Conservation (phyloP, 2,113 vertebrate species). For the Semicossyphus pulcher region DNA sequence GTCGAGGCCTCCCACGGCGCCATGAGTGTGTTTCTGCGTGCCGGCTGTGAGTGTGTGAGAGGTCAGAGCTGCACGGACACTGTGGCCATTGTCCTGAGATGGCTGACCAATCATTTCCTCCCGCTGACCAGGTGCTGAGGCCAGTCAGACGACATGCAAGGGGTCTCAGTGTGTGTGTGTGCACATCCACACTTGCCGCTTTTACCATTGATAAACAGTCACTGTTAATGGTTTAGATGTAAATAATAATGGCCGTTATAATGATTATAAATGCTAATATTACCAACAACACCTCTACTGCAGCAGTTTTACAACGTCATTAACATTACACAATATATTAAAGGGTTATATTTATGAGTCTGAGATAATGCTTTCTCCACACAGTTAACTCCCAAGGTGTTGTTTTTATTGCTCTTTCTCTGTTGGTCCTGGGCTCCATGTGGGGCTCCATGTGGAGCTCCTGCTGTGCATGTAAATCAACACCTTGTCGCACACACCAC, state of each 20-base stretch:
- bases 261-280: no score
- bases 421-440: slow-evolving; percentile 57
- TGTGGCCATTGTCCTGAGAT: slow-evolving; percentile 65
- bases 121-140: slow-evolving; percentile 60
- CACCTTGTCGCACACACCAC: slow-evolving; percentile 49
- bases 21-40: slow-evolving; percentile 45
- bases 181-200: slow-evolving; percentile 13
- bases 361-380: slow-evolving; percentile 26
- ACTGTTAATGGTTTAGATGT: neutral
- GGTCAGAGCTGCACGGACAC: slow-evolving; percentile 66
- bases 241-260: neutral
- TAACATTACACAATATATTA: no score
- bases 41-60: slow-evolving; percentile 54
- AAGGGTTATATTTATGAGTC: no score
- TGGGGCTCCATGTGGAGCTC: slow-evolving; percentile 62
- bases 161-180: neutral
- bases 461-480: slow-evolving; percentile 73
- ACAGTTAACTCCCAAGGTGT: slow-evolving; percentile 71
- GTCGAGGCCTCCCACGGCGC: slow-evolving; percentile 43
- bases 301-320: no score
- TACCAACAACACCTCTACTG: no score
- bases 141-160: slow-evolving; percentile 46
- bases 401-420: slow-evolving; percentile 66
- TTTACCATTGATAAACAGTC: slow-evolving; percentile 1
- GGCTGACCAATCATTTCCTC: slow-evolving; percentile 56